Base-by-base conservation (phyloP, 2,888 invertebrate species). In the Melitaea athalia region DNA sequence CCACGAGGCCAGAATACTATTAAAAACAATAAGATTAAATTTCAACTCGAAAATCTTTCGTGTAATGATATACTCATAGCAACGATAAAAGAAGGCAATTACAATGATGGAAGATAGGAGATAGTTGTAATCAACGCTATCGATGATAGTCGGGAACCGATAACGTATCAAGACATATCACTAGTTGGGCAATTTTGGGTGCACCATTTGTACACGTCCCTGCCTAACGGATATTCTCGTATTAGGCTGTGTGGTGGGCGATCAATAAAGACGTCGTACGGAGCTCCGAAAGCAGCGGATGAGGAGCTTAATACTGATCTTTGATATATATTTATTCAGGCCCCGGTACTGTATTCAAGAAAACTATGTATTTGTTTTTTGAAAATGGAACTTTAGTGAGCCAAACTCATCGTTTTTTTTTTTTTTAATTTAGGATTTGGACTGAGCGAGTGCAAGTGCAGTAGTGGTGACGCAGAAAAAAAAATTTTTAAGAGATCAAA, bases 151-250 rank as follows among this genome's bases (percentile, higher is more conserved):
- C 73, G 66, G 69, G 76, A 77, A 74, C 75, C 72, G 78, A 76
- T 78, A 76, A 76, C 74, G 76, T 76, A 76, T 77, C 78, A 69
- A 76, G 78, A 80, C 76, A 72, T 75, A 80, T 82, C 76, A 77
- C 73, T 75, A 69, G 78, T 76, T 76, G 74, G 76, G 78, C 81
- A 83, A 84, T 85, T 85, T 85, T 75, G 81, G 82, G 81, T 82
- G 77, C 80, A 78, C 78, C 81, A 85, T 86, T 82, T 82, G 80
- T 85, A 81, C 73, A 79, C 78, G 84, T 85, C 85, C 67, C 68
- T 70, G 62, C 64, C 71, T 78, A 78, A 78, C 76, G 76, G 80
- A 79, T 78, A 76, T 76, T 75, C 79, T 68, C 75, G 78, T 79
- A 81, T 84, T 82, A 81, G 79, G 77, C 75, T 71, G 68, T 77